A percentile compares a stretch with the other conserved stretches of the same genome.
These are phyloP conservation scores for Hydrozoanthus tunicans DNA, from an alignment of 64 coral and sea anemone species.

Conservation along the genomic window DNA sequence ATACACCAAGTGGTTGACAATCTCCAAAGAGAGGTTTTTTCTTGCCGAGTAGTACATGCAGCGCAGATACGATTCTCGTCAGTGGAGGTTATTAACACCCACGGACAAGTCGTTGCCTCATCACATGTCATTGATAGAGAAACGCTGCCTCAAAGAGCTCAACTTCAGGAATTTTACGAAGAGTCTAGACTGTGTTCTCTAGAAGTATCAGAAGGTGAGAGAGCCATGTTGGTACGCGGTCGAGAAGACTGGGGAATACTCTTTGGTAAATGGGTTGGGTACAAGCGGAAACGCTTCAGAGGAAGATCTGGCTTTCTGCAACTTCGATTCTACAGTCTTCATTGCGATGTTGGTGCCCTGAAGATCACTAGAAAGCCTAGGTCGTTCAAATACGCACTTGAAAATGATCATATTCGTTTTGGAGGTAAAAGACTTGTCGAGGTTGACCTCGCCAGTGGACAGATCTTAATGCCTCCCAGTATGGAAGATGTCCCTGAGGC, in stretches of 20 bases:
- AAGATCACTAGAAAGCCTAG: neutral
- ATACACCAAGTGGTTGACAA: slow-evolving; percentile 43
- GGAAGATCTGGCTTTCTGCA: slow-evolving; percentile 45
- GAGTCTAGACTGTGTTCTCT: slow-evolving; percentile 4
- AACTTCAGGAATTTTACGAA: neutral
- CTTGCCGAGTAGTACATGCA: slow-evolving; percentile 51
- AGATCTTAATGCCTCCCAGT: slow-evolving; percentile 48
- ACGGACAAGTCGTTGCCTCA: slow-evolving; percentile 30
- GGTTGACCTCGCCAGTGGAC: slow-evolving; percentile 42
- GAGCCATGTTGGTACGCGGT: slow-evolving; percentile 77
- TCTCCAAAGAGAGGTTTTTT: slow-evolving; percentile 25
- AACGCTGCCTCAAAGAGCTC: slow-evolving; percentile 28
- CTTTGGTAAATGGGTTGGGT: slow-evolving; percentile 67
- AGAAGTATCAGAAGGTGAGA: slow-evolving; percentile 54
- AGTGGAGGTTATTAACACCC: slow-evolving; percentile 53
- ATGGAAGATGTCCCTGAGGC: slow-evolving; percentile 60
- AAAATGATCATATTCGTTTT: neutral
- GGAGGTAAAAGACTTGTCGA: neutral
- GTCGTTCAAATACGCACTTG: slow-evolving; percentile 28
- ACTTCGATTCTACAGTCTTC: slow-evolving; percentile 46
- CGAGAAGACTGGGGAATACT: slow-evolving; percentile 77
- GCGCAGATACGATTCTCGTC: slow-evolving; percentile 37
- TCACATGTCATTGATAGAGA: slow-evolving; percentile 55
- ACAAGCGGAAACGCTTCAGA: slow-evolving; percentile 28
- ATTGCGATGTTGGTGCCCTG: slow-evolving; percentile 5